phyloP scores from a whole-genome alignment of 2,888 invertebrate species.

The Campoplex capitator region DNA sequence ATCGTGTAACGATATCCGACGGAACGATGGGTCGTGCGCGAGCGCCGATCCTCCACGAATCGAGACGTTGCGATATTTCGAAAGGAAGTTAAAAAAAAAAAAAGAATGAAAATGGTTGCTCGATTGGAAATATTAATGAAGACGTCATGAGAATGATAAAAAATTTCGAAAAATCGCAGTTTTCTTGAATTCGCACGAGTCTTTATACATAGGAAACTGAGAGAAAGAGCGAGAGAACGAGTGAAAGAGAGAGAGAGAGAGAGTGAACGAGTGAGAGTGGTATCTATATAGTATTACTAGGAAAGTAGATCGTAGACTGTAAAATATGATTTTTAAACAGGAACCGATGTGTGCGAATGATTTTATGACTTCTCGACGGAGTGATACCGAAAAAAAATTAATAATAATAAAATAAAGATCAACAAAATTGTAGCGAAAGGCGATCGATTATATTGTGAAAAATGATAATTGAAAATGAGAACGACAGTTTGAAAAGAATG shows the following conservation, averaged over 20 bases:
- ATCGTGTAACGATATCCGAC: constrained; percentile 33
- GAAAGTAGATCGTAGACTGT: constrained; percentile 83
- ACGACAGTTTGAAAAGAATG: constrained; percentile 34
- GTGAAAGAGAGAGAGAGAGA: constrained; percentile 56
- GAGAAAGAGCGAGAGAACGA: constrained; percentile 42
- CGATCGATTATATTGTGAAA: constrained; percentile 63
- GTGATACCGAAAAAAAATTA: not conserved
- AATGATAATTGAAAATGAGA: constrained; percentile 18
- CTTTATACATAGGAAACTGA: constrained; percentile 59
- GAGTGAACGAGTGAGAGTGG: constrained; percentile 50
- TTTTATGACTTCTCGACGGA: constrained; percentile 59
- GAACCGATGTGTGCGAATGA: constrained; percentile 63
- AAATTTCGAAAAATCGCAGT: constrained; percentile 72
- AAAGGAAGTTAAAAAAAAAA: constrained; percentile 9
- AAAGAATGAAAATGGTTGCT: not conserved
- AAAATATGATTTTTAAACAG: constrained; percentile 80
- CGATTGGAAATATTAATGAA: constrained; percentile 12
- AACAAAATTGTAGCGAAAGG: constrained; percentile 43
- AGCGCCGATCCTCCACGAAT: constrained; percentile 36
- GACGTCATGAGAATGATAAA: not conserved
- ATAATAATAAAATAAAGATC: not conserved
- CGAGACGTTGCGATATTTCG: constrained; percentile 56
- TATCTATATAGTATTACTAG: constrained; percentile 84
- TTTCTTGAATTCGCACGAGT: constrained; percentile 57
- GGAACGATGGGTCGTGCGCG: constrained; percentile 48